Evolutionary conservation across 2,888 invertebrate genomes (phyloP), one percentile per base, ranked within the genome.

Genomic region (Diogma glabrata): DNA sequence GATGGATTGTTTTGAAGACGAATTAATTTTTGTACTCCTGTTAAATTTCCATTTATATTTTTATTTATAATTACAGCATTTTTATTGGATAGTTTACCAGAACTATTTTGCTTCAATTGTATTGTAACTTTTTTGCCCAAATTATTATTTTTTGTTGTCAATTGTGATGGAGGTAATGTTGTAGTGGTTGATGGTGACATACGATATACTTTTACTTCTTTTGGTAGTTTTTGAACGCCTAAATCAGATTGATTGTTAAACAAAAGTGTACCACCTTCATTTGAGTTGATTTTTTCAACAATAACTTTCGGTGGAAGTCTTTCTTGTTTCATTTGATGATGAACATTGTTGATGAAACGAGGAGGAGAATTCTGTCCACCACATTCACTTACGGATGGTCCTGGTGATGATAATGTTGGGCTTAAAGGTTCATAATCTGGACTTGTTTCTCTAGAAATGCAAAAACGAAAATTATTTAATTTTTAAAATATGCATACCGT

Each of bases 391-490:
- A 54, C 54, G 20, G 57, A 56, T n/a, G 56, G 55, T 7, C 55
- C 57, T 1, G 58, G 57, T 12, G 59, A 59, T 38, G 59, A 56
- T 38, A 58, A 52, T 9, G 56, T 47, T 30, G 60, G 59, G 52
- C 58, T 60, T 22, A 58, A 48, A 10, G 59, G 56, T 51, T 60
- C 60, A 55, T 58, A 59, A 19, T 57, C 58, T 26, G 59, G 60
- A 49, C 58, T 60, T 51, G 57, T 57, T 51, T 60, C 60, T 12
- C 61, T 61, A 20, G 7, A 43, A 43, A 43, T 43, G 23, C 6
- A 12, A 43, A 43, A 22, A n/a, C n/a, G n/a, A n/a, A n/a, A n/a
- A n/a, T n/a, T n/a, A n/a, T n/a, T n/a, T n/a, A n/a, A n/a, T n/a
- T n/a, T n/a, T n/a, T n/a, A n/a, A n/a, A n/a, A n/a, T n/a, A n/a